Evolutionary conservation across 2,888 invertebrate genomes (phyloP), one percentile per base, ranked within the genome.

Genomic region (Cosmia pyralina): DNA sequence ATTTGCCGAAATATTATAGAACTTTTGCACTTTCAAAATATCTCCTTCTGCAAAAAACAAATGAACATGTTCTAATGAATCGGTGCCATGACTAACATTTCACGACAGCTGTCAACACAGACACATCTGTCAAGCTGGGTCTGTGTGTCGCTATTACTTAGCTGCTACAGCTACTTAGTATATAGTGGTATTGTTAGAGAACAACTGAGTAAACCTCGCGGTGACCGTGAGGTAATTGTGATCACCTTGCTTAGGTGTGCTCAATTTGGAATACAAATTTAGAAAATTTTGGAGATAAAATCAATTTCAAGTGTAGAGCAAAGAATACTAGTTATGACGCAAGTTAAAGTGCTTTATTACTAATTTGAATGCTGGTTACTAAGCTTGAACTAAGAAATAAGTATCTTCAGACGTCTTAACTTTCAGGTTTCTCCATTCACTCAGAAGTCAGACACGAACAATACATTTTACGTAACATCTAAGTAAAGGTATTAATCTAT

Each of bases 381-480:
- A 48, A 48, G 15, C 46, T 19, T 15, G 3, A 44, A n/a, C 15
- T 19, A 28, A 46, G 1, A 46, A 15, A 48, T 17, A 38, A 5
- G 4, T 38, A 59, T 46, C n/a, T 66, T 44, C 34, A 66, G 17
- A 17, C 17, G 5, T 34, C 5, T n/a, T n/a, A 55, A 77, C 69
- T 58, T 52, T 41, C 50, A 41, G 28, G 59, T 50, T 15, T 46
- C 55, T 62, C 60, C 46, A 7, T 52, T 66, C 7, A 48, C 28
- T 79, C 46, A 3, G 15, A 65, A 55, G n/a, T 19, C 15, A 53
- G 19, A 48, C 28, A 28, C 15, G 3, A 63, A 48, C 38, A 52
- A 52, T 41, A 78, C 13, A 34, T 28, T 68, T 77, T 63, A 71
- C n/a, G 22, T 77, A 78, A 64, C 52, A 59, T 19, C 41, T 34